These are phyloP conservation scores for Raphicerus campestris DNA, from an alignment of 2,113 vertebrate genomes.

Conservation along the genomic window DNA sequence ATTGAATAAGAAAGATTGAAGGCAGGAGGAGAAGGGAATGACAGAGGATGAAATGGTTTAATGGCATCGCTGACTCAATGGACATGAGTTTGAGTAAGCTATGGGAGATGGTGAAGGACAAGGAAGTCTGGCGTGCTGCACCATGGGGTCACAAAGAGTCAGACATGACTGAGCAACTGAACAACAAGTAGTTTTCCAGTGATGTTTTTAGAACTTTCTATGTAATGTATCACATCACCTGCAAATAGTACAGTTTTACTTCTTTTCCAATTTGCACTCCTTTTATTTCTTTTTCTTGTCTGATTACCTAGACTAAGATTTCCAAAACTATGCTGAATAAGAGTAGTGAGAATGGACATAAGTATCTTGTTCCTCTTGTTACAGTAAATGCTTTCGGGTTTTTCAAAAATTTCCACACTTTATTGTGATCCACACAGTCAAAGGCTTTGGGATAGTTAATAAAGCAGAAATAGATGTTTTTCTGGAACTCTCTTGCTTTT, in stretches of 20 bases:
- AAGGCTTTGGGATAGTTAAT: no score
- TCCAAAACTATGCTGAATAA: not conserved
- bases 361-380: not conserved
- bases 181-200: not conserved
- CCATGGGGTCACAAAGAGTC: not conserved
- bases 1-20: not conserved
- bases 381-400: not conserved
- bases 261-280: not conserved
- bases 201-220: not conserved
- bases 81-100: not conserved
- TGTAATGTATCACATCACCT: not conserved
- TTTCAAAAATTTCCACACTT: not conserved
- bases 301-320: not conserved
- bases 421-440: no score
- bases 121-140: not conserved
- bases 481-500: no score
- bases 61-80: not conserved
- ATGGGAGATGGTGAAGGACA: not conserved
- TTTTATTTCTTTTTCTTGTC: not conserved
- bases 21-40: not conserved
- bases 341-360: not conserved
- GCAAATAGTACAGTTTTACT: not conserved
- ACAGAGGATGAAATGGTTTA: not conserved
- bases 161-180: not conserved
- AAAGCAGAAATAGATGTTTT: no score